A percentile compares a stretch with the other conserved stretches of the same genome.
Conservation (phyloP, 1,140 invertebrate species). For the Plectrocnemia conspersa region DNA sequence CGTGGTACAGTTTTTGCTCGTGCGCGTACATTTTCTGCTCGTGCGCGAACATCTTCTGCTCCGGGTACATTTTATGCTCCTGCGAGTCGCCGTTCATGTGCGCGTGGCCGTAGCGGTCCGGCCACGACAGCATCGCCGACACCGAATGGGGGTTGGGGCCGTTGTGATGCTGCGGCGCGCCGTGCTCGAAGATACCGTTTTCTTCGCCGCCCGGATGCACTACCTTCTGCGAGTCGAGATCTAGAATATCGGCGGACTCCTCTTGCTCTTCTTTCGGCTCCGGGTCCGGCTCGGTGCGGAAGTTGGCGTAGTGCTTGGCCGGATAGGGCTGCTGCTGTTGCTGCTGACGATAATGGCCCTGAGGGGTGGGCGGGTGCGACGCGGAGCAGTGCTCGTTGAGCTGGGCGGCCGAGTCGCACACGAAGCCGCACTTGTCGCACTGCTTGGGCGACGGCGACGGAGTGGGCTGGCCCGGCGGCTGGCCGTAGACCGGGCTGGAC, state of each 20-base stretch:
- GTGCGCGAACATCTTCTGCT: constrained; percentile 39
- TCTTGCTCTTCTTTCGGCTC: constrained; percentile 61
- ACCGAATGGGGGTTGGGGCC: constrained; percentile 56
- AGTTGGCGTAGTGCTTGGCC: constrained; percentile 45
- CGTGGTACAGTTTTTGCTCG: constrained; percentile 44
- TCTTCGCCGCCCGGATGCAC: constrained; percentile 58
- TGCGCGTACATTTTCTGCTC: constrained; percentile 48
- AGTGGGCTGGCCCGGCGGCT: constrained; percentile 52
- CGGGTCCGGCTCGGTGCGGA: constrained; percentile 39
- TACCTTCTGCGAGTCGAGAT: constrained; percentile 85
- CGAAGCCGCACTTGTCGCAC: constrained; percentile 75
- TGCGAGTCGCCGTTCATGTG: constrained; percentile 47
- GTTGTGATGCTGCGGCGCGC: constrained; percentile 46
- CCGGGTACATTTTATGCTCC: constrained; percentile 38
- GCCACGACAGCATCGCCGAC: constrained; percentile 57
- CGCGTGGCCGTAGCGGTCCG: constrained; percentile 45
- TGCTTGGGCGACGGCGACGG: constrained; percentile 62
- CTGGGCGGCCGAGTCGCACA: constrained; percentile 65
- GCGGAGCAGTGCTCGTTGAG: constrained; percentile 66
- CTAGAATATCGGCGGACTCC: constrained; percentile 74
- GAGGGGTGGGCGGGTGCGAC: constrained; percentile 58
- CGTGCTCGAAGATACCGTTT: constrained; percentile 52
- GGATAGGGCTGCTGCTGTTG: constrained; percentile 46
- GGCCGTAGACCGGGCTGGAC: constrained; percentile 59
- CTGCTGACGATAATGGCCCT: constrained; percentile 47